Evolutionary conservation across 2,888 invertebrate genomes (phyloP).

Genomic region (Timema podura): DNA sequence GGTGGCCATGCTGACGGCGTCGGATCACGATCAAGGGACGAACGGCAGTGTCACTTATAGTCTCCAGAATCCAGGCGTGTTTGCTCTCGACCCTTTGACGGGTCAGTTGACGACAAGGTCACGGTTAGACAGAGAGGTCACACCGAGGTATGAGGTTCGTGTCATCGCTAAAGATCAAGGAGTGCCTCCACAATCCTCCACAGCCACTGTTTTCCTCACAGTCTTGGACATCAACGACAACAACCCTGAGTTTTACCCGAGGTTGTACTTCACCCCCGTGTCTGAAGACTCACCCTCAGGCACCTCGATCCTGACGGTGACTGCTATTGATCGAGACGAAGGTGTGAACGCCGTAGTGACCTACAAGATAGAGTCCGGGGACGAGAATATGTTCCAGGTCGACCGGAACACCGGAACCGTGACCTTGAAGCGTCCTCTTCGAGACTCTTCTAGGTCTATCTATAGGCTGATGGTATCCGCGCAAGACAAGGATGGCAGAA

Average conservation of each 20-base stretch:
- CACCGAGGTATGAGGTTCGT: slow-evolving; percentile 71
- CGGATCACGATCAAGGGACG: slow-evolving; percentile 89
- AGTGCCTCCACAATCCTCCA: slow-evolving; percentile 82
- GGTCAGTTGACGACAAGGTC: slow-evolving; percentile 77
- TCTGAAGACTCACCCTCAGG: slow-evolving; percentile 63
- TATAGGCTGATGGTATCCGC: slow-evolving; percentile 74
- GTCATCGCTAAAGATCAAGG: slow-evolving; percentile 91
- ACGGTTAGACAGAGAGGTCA: slow-evolving; percentile 77
- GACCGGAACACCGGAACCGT: slow-evolving; percentile 75
- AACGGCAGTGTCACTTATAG: slow-evolving; percentile 87
- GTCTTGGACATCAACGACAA: slow-evolving; percentile 91
- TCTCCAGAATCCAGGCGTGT: slow-evolving; percentile 77
- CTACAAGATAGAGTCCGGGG: slow-evolving; percentile 73
- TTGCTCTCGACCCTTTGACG: slow-evolving; percentile 75
- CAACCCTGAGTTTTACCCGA: slow-evolving; percentile 86
- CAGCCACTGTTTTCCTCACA: slow-evolving; percentile 76
- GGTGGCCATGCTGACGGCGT: slow-evolving; percentile 78
- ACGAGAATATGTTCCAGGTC: slow-evolving; percentile 74
- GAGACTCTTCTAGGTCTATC: slow-evolving; percentile 59
- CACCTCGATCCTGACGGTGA: slow-evolving; percentile 65
- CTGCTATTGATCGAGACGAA: slow-evolving; percentile 80
- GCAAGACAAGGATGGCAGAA: slow-evolving; percentile 73
- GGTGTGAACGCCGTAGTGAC: slow-evolving; percentile 81
- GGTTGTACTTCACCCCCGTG: slow-evolving; percentile 74
- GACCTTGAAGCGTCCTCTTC: slow-evolving; percentile 61